Percentiles rank a stretch among this genome's conserved stretches.
These are phyloP conservation scores for Mormyrops boulengeri DNA, from an alignment of 2,797 vertebrate species.

Conservation along the genomic window DNA sequence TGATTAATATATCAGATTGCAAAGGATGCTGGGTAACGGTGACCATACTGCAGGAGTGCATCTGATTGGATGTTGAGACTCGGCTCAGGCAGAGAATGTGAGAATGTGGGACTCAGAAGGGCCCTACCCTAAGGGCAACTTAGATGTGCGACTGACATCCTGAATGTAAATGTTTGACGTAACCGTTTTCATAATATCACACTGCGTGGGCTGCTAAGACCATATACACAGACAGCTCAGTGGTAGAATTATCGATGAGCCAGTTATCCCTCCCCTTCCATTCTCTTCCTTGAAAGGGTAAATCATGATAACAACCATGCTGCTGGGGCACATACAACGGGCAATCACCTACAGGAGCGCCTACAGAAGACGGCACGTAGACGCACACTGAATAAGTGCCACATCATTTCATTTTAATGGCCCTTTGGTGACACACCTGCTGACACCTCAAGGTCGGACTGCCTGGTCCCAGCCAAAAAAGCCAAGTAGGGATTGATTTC, in stretches of 20 bases:
- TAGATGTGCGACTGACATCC: background rate
- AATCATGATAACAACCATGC: background rate
- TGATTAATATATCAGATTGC: background rate
- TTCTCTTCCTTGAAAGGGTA: background rate
- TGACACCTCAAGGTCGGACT: constrained; percentile 45
- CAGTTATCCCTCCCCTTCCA: background rate
- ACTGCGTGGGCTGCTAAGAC: background rate
- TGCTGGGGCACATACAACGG: background rate
- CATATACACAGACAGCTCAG: background rate
- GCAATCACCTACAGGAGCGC: constrained; percentile 33
- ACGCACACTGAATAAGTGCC: constrained; percentile 35
- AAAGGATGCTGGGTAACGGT: background rate
- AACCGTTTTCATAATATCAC: background rate
- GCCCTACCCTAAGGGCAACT: background rate
- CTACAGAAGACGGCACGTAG: constrained; percentile 37
- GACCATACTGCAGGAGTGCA: background rate
- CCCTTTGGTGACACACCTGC: constrained; percentile 43
- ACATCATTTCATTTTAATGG: constrained; percentile 52
- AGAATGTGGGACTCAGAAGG: background rate
- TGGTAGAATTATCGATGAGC: background rate
- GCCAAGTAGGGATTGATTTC: constrained; percentile 1
- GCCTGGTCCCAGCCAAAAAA: constrained; percentile 33
- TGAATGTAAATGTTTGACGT: background rate
- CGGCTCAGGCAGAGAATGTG: background rate
- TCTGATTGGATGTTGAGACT: constrained; percentile 3